phyloP scores from a whole-genome alignment of 2,113 vertebrate genomes.

The Tachysurus fulvidraco region DNA sequence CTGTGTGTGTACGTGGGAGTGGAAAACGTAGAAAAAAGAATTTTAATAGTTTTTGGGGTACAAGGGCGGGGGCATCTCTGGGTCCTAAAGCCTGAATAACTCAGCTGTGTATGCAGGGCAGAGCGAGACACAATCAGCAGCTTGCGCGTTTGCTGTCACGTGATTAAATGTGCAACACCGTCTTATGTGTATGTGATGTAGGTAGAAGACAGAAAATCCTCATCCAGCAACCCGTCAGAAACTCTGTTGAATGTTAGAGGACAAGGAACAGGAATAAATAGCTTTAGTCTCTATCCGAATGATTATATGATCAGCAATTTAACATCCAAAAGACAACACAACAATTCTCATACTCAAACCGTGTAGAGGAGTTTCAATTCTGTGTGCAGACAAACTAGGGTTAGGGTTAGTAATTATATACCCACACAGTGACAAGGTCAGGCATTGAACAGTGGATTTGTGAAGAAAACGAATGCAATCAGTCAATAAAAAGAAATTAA shows the following conservation, averaged over 20 bases:
- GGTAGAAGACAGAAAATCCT: no score
- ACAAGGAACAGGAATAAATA: not conserved
- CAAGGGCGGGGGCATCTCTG: slow-evolving; percentile 18
- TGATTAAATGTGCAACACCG: not conserved
- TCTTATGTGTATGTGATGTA: not conserved
- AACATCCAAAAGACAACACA: not conserved
- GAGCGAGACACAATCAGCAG: not conserved
- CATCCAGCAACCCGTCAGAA: not conserved
- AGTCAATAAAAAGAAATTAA: no score
- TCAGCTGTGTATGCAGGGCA: not conserved
- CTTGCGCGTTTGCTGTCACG: not conserved
- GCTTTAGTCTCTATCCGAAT: not conserved
- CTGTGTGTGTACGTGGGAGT: not conserved
- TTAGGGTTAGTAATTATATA: no score
- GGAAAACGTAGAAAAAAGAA: not conserved
- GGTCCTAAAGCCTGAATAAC: slow-evolving; percentile 35
- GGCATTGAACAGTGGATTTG: no score
- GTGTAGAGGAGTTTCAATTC: not conserved
- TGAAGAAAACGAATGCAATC: no score
- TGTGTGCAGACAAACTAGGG: no score
- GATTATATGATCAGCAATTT: no score
- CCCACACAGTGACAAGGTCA: no score
- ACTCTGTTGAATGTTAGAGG: not conserved
- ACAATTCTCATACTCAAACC: not conserved
- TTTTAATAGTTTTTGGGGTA: not conserved